Base-by-base conservation (phyloP, 2,888 invertebrate species). In the Diarsia brunnea region DNA sequence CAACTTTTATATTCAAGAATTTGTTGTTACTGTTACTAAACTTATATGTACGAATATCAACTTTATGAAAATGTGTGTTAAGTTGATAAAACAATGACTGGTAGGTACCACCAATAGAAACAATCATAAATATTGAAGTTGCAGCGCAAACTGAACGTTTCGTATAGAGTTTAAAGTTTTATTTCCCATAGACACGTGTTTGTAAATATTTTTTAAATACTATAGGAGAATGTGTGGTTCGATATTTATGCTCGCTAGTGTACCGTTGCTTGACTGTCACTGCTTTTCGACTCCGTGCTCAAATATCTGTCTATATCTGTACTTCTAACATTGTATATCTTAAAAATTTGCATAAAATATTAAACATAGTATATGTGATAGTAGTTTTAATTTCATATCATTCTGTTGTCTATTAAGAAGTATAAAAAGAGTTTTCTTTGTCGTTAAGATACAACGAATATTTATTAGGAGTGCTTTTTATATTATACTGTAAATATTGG, bases 361-460 rank as follows among this genome's bases (percentile, higher is more conserved):
- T 58, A 64, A 71, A 69, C 45, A 74, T 80, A 70, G 81, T 85
- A 78, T 84, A 86, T 89, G 88, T 90, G 89, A 90, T 90, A 89
- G 79, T 87, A 87, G 84, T 55, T 73, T 69, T 81, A 84, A 80
- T 82, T 75, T 85, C 67, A 78, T 79, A 79, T 81, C 31, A 68
- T 73, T 84, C n/a, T 73, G 66, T 77, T 84, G 74, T 84, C 66
- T 81, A 64, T 21, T 60, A 78, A 73, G 49, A 79, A 27, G 65
- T 77, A 69, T 55, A 75, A 79, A 69, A 74, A 69, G 53, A 64
- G 72, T 78, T 84, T 84, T 84, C 16, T 82, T 81, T 81, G 63
- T 70, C 53, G 38, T 79, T 76, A 78, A 75, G 64, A 84, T 84
- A 90, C 91, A 91, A 90, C 91, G 91, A 91, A 91, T 89, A 89